phyloP scores from a whole-genome alignment of 2,113 vertebrate species.

The Dolichallabes microphthalmus region DNA sequence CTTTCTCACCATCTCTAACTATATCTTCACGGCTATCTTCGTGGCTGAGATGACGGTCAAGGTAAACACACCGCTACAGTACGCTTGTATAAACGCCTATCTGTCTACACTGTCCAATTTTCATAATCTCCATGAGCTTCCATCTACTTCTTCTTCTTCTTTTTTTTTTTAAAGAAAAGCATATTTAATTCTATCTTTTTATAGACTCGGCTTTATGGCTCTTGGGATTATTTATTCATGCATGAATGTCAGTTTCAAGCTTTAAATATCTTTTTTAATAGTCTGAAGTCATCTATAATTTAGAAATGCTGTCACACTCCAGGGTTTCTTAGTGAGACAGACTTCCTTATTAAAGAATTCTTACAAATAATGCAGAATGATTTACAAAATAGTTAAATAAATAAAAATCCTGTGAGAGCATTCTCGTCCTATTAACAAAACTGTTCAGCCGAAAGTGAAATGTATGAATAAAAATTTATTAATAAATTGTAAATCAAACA shows the following conservation, averaged over 20 bases:
- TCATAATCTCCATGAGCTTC: background rate
- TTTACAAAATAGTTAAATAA: background rate
- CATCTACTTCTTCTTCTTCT: background rate
- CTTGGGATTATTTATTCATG: conserved; percentile 45
- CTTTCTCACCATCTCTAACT: conserved; percentile 94
- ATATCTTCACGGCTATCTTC: conserved; percentile 96
- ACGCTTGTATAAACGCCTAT: background rate
- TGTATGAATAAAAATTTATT: too few species aligned
- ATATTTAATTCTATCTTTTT: conserved; percentile 6
- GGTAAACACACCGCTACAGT: conserved; percentile 72
- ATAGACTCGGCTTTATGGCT: conserved; percentile 35
- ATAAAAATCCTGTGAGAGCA: background rate
- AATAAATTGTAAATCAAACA: background rate
- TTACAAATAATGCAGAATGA: conserved; percentile 4
- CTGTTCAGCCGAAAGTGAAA: background rate
- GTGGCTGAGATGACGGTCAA: conserved; percentile 96
- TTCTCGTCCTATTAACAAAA: background rate
- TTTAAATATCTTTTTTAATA: conserved; percentile 47
- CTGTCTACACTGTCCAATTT: background rate
- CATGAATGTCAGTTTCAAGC: conserved; percentile 44
- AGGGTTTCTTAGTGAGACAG: background rate
- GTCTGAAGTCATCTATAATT: conserved; percentile 42
- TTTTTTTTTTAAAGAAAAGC: background rate
- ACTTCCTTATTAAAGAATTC: conserved; percentile 9
- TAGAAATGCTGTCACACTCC: conserved; percentile 8